Evolutionary conservation across 2,113 vertebrate species (phyloP).

Genomic region (Chrysochloris asiatica): DNA sequence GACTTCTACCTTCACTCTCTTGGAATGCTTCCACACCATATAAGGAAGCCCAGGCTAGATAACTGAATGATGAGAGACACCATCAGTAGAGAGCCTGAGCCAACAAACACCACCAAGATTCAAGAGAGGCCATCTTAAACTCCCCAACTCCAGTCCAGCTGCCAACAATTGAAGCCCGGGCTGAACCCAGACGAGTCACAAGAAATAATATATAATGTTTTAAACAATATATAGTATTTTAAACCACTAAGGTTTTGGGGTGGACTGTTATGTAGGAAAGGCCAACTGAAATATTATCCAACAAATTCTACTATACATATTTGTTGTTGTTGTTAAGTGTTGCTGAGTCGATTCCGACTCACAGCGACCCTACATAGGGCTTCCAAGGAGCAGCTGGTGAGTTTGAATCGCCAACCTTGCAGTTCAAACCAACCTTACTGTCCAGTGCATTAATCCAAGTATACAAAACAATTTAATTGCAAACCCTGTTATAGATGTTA

Average conservation of each 20-base stretch:
- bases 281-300: conserved; percentile 10
- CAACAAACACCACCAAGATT: background rate
- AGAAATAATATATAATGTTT: background rate
- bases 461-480: conserved; percentile 30
- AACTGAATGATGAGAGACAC: background rate
- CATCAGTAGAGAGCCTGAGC: background rate
- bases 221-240: background rate
- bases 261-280: background rate
- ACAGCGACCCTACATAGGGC: no score
- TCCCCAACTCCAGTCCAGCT: background rate
- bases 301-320: conserved; percentile 22
- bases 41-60: no score
- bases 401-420: no score
- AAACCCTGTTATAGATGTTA: conserved; percentile 16
- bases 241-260: background rate
- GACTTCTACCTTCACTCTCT: no score
- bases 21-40: no score
- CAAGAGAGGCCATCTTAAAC: background rate
- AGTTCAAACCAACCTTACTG: no score
- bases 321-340: no score
- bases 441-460: no score
- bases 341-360: no score
- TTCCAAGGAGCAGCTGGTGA: no score
- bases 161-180: background rate
- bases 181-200: background rate